A percentile compares a stretch with the other conserved stretches of the same genome.
These are phyloP conservation scores for Malacoraja senta DNA, from an alignment of 2,797 vertebrate species.

Conservation along the genomic window DNA sequence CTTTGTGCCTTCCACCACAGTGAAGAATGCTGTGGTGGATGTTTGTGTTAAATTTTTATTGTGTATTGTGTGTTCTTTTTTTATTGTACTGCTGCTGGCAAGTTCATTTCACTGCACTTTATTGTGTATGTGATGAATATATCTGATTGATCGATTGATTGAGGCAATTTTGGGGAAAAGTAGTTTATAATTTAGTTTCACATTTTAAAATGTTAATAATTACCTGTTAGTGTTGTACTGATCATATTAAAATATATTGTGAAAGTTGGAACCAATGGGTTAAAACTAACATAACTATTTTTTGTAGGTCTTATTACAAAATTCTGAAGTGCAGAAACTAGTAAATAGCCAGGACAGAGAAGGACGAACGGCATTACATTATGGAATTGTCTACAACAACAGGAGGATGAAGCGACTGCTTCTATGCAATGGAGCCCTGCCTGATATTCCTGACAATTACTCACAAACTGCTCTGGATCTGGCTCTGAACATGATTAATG, in stretches of 20 bases:
- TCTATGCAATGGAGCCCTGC: slow-evolving; percentile 38
- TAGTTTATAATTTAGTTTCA: not conserved
- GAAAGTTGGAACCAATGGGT: not conserved
- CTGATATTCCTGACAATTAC: slow-evolving; percentile 17
- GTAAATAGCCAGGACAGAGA: slow-evolving; percentile 39
- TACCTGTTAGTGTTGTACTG: not conserved
- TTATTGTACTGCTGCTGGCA: no score
- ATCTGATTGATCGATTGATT: no score
- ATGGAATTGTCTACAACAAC: slow-evolving; percentile 37
- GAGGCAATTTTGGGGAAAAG: not conserved
- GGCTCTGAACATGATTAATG: not conserved
- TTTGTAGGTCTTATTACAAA: slow-evolving; percentile 39
- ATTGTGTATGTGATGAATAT: no score
- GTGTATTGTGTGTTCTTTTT: no score
- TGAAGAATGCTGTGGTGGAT: no score
- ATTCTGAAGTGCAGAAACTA: slow-evolving; percentile 39
- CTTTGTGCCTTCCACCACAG: no score
- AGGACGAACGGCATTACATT: slow-evolving; percentile 41
- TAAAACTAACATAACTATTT: not conserved
- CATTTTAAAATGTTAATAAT: not conserved
- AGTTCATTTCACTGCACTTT: no score
- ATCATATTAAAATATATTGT: not conserved
- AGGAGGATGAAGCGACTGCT: slow-evolving; percentile 38
- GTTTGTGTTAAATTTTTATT: no score
- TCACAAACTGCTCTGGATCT: not conserved